Evolutionary conservation across 2,797 vertebrate genomes (phyloP).

Genomic region (Melopsittacus undulatus): DNA sequence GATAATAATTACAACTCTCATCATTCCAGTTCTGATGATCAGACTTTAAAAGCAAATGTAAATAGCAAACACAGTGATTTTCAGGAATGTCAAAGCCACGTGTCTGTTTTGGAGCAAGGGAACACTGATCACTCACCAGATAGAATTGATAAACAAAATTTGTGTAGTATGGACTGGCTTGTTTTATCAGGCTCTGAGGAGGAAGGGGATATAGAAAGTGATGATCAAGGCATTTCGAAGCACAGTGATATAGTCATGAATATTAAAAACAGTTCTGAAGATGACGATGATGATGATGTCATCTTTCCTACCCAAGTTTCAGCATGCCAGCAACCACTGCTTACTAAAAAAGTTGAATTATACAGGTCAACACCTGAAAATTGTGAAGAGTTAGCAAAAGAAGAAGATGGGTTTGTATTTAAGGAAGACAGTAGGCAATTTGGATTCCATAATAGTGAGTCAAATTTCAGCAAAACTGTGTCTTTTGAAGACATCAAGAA

Average conservation of each 20-base stretch:
- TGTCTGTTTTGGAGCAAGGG: neutral
- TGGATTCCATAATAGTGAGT: neutral
- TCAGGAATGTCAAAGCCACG: slow-evolving; percentile 14
- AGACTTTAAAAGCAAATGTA: slow-evolving; percentile 30
- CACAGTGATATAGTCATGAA: slow-evolving; percentile 15
- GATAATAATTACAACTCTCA: neutral
- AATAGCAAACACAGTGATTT: neutral
- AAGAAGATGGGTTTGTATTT: neutral
- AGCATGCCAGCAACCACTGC: neutral
- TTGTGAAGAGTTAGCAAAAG: slow-evolving; percentile 28
- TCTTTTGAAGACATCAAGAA: slow-evolving; percentile 7
- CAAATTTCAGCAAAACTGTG: slow-evolving; percentile 6
- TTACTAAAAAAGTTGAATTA: neutral
- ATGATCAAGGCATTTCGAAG: slow-evolving; percentile 1
- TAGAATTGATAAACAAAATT: slow-evolving; percentile 16
- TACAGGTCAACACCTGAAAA: neutral
- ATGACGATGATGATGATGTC: slow-evolving; percentile 54
- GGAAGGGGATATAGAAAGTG: slow-evolving; percentile 13
- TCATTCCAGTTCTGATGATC: slow-evolving; percentile 40
- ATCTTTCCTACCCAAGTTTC: slow-evolving; percentile 66
- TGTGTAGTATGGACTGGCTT: neutral
- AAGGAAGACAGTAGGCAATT: neutral
- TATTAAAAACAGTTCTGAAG: slow-evolving; percentile 54
- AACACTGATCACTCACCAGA: neutral
- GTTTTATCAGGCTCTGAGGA: slow-evolving; percentile 69